These are phyloP conservation scores for Plodia interpunctella DNA, from an alignment of 1,140 invertebrate genomes.

Conservation along the genomic window DNA sequence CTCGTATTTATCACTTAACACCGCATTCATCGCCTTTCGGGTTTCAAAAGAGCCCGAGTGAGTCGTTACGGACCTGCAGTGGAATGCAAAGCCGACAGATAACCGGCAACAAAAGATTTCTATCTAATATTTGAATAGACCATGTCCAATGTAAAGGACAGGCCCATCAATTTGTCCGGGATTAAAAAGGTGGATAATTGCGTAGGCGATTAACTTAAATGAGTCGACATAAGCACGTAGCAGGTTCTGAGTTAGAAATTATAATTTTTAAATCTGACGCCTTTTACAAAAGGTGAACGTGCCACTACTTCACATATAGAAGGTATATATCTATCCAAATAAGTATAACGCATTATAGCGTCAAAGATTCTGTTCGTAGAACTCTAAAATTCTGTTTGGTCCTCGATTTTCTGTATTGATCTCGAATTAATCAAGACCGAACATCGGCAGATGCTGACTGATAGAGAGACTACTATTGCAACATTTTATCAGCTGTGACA, in stretches of 20 bases:
- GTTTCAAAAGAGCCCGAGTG: too few species aligned
- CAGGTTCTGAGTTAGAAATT: neutral
- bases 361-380: too few species aligned
- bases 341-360: too few species aligned
- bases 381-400: too few species aligned
- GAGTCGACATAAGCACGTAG: constrained; percentile 31
- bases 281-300: too few species aligned
- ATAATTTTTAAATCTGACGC: neutral
- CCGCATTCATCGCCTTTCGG: constrained; percentile 37
- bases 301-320: too few species aligned
- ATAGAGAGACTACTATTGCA: too few species aligned
- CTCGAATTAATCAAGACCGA: too few species aligned
- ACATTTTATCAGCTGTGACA: too few species aligned
- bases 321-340: too few species aligned
- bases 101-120: constrained; percentile 26
- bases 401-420: too few species aligned
- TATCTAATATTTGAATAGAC: constrained; percentile 26
- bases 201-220: constrained; percentile 55
- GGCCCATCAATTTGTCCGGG: constrained; percentile 47
- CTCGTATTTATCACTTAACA: constrained; percentile 39
- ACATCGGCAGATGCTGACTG: too few species aligned
- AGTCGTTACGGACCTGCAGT: constrained; percentile 25
- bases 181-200: constrained; percentile 49
- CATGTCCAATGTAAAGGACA: constrained; percentile 25
- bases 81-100: constrained; percentile 34